Evolutionary conservation across 2,113 vertebrate genomes (phyloP).

Genomic region (Lamprologus tigripictilis): DNA sequence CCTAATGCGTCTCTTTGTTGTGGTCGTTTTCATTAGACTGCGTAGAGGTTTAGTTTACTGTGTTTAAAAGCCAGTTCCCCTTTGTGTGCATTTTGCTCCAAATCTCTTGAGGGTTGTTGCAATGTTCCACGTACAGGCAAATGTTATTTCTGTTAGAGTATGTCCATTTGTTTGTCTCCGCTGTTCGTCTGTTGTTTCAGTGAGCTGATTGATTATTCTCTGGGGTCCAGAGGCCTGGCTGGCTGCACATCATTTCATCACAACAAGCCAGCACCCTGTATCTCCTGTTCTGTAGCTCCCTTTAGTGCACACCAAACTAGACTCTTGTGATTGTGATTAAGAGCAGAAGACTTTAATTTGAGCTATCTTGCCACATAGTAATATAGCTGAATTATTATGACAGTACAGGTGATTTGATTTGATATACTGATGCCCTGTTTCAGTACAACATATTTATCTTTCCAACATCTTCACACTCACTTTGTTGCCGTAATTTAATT

Average conservation of each 20-base stretch:
- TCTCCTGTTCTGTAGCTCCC: neutral
- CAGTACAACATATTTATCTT: neutral
- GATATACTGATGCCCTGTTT: neutral
- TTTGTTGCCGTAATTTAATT: neutral
- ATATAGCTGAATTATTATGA: neutral
- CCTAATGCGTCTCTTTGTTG: neutral
- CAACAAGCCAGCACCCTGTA: neutral
- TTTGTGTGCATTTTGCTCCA: neutral
- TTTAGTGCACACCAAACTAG: neutral
- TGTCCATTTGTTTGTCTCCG: conserved; percentile 36
- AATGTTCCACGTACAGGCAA: conserved; percentile 34
- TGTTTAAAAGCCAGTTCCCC: neutral
- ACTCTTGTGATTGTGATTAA: neutral
- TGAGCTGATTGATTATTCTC: conserved; percentile 38
- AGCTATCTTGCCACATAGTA: neutral
- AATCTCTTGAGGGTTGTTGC: neutral
- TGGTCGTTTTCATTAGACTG: conserved; percentile 2
- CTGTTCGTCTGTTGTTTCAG: conserved; percentile 47
- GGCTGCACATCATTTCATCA: neutral
- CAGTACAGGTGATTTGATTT: neutral
- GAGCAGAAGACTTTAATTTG: neutral
- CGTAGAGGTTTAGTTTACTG: neutral
- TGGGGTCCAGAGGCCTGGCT: conserved; percentile 9
- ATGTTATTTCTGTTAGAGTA: conserved; percentile 14
- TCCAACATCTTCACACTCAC: neutral